Conservation (phyloP, 2,888 invertebrate species). For the Pristionchus arcanus region DNA sequence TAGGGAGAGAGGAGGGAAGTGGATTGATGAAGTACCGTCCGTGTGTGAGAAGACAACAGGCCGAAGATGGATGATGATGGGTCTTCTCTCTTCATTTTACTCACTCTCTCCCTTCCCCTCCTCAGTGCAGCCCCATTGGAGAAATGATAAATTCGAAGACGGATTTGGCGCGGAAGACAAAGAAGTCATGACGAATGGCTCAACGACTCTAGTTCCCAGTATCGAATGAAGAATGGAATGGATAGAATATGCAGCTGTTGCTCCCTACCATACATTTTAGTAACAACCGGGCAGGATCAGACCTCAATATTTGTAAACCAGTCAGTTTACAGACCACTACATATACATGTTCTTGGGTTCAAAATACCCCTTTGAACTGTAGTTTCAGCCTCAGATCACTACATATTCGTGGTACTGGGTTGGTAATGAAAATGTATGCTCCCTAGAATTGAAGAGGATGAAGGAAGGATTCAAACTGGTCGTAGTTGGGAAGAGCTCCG, state of each 20-base stretch:
- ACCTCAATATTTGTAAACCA: no score
- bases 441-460: not conserved
- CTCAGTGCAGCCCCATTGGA: not conserved
- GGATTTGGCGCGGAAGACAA: conserved; percentile 34
- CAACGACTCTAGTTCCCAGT: not conserved
- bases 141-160: conserved; percentile 5
- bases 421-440: no score
- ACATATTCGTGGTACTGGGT: no score
- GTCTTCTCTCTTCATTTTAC: not conserved
- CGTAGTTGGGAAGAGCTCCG: not conserved
- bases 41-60: conserved; percentile 42
- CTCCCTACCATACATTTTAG: no score
- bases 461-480: conserved; percentile 1
- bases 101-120: conserved; percentile 25
- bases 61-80: conserved; percentile 51
- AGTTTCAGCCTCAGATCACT: no score
- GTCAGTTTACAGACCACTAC: no score
- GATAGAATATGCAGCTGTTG: not conserved
- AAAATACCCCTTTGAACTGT: no score
- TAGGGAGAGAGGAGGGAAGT: not conserved
- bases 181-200: not conserved
- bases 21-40: conserved; percentile 50
- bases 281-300: no score
- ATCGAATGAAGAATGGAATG: not conserved
- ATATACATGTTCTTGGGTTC: no score